A percentile compares a stretch with the other conserved stretches of the same genome.
Evolutionary conservation across 2,113 vertebrate species (phyloP).

Genomic region (Zingel zingel): DNA sequence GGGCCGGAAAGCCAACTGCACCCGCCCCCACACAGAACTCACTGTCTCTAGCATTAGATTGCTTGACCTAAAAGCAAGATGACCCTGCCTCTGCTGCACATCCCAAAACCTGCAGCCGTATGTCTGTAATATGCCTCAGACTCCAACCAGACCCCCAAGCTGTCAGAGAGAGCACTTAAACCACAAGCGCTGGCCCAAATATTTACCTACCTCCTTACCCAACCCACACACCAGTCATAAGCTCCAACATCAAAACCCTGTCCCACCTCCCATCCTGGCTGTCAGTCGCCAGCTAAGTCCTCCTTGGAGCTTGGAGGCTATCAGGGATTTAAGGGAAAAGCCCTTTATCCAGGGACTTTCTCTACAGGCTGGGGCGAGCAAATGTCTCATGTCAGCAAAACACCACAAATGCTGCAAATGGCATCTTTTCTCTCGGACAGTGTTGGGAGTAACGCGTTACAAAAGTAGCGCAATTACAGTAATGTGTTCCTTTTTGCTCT

Average conservation of each 20-base stretch:
- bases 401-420: constrained; percentile 70
- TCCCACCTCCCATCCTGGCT: constrained; percentile 66
- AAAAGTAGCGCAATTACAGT: too few relatives aligned
- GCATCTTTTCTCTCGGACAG: constrained; percentile 51
- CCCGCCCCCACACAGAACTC: constrained; percentile 36
- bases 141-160: constrained; percentile 28
- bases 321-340: constrained; percentile 80
- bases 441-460: too few relatives aligned
- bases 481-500: too few relatives aligned
- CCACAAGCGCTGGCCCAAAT: constrained; percentile 57
- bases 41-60: constrained; percentile 35
- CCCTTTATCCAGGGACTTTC: constrained; percentile 83
- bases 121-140: constrained; percentile 13
- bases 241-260: constrained; percentile 48
- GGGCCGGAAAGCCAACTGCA: constrained; percentile 56
- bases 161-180: constrained; percentile 43
- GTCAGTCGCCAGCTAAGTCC: constrained; percentile 73
- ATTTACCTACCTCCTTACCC: constrained; percentile 60
- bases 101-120: constrained; percentile 5
- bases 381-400: constrained; percentile 80
- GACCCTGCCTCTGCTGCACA: constrained; percentile 18
- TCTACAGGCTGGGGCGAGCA: constrained; percentile 66
- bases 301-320: constrained; percentile 74
- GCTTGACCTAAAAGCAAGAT: constrained; percentile 21
- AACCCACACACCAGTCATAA: constrained; percentile 49